Evolutionary conservation across 2,888 invertebrate genomes (phyloP).

Genomic region (Apotomis turbidana): DNA sequence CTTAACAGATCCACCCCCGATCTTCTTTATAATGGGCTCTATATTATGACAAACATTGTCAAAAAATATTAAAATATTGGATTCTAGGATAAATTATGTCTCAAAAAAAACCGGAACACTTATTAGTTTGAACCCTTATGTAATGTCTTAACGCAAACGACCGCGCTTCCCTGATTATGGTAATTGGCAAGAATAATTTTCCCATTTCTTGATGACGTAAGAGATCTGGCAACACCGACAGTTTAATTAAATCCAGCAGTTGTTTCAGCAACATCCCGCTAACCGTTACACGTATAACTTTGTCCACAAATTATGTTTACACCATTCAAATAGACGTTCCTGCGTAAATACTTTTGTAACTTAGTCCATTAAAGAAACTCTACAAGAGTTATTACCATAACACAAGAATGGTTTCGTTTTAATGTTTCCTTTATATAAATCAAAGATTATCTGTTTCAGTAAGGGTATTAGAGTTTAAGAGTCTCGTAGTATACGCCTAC

Average conservation of each 20-base stretch:
- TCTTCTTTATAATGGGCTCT: too few species aligned
- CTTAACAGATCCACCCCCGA: too few species aligned
- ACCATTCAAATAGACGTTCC: slow-evolving; percentile 76
- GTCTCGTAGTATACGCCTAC: slow-evolving; percentile 11
- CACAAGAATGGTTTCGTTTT: slow-evolving; percentile 65
- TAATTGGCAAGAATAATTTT: slow-evolving; percentile 44
- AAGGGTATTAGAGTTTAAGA: slow-evolving; percentile 45
- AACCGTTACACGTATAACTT: slow-evolving; percentile 75
- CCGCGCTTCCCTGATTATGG: slow-evolving; percentile 41
- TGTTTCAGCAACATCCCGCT: slow-evolving; percentile 66
- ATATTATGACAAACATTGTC: too few species aligned
- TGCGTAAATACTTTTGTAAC: slow-evolving; percentile 77
- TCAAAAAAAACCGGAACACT: slow-evolving; percentile 17
- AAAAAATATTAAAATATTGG: background rate
- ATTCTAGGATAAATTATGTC: background rate
- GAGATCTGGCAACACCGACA: slow-evolving; percentile 57
- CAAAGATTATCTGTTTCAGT: slow-evolving; percentile 13
- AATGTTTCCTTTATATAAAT: slow-evolving; percentile 63
- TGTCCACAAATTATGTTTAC: slow-evolving; percentile 79
- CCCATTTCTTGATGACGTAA: slow-evolving; percentile 45
- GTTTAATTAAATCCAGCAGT: slow-evolving; percentile 71
- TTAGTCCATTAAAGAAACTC: slow-evolving; percentile 76
- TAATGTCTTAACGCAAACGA: slow-evolving; percentile 40
- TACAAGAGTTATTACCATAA: slow-evolving; percentile 74
- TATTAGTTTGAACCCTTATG: slow-evolving; percentile 37